phyloP scores from a whole-genome alignment of 2,797 vertebrate species.

The Jordanella pulchra region DNA sequence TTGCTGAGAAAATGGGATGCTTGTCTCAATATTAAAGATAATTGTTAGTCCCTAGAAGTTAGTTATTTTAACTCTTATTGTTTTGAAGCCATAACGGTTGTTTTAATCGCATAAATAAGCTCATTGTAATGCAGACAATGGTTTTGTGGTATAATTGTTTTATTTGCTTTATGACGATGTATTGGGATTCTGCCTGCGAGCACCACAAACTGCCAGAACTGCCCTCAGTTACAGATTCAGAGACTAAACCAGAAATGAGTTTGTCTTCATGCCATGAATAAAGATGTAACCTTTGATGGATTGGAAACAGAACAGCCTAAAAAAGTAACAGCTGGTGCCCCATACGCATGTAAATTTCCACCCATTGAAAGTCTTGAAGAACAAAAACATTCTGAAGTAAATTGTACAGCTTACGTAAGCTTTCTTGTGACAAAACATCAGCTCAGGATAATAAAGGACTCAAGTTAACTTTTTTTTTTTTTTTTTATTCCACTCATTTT shows the following conservation, averaged over 20 bases:
- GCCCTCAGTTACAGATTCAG: background rate
- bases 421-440: background rate
- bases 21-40: conserved; percentile 21
- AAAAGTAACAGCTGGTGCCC: background rate
- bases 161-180: background rate
- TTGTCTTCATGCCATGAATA: background rate
- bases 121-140: background rate
- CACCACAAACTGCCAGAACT: background rate
- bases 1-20: conserved; percentile 23
- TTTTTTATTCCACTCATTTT: no score
- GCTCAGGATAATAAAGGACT: background rate
- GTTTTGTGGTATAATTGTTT: background rate
- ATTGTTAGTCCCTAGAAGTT: background rate
- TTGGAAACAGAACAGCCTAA: background rate
- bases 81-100: background rate
- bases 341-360: background rate
- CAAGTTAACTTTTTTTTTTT: background rate
- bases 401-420: background rate
- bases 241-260: background rate
- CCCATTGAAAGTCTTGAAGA: background rate
- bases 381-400: background rate
- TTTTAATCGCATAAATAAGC: background rate
- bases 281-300: background rate
- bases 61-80: background rate
- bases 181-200: background rate